phyloP scores from a whole-genome alignment of 37 sponge, comb jelly and placozoan genomes.

The Ephydatia muelleri region DNA sequence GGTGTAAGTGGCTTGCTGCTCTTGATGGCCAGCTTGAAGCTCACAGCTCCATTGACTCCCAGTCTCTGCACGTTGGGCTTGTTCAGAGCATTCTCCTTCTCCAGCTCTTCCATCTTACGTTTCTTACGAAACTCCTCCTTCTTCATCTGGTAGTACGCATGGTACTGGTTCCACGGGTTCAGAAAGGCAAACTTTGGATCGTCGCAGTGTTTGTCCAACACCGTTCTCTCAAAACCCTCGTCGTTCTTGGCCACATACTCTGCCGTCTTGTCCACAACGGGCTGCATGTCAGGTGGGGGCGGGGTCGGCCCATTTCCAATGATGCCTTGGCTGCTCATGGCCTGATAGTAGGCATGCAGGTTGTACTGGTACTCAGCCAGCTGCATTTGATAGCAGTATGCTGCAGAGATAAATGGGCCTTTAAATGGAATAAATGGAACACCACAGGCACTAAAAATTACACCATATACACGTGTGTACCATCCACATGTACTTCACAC shows the following conservation, averaged over 20 bases:
- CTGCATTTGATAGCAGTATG: slow-evolving; percentile 3
- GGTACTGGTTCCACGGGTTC: slow-evolving; percentile 70
- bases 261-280: slow-evolving; percentile 87
- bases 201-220: slow-evolving; percentile 53
- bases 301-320: slow-evolving; percentile 29
- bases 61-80: slow-evolving; percentile 46
- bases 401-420: background rate
- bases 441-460: background rate
- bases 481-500: background rate
- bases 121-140: slow-evolving; percentile 54
- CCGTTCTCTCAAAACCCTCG: slow-evolving; percentile 72
- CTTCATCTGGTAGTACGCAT: slow-evolving; percentile 72
- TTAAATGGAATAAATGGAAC: background rate
- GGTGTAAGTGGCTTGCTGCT: background rate
- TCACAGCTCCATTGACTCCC: slow-evolving; percentile 57
- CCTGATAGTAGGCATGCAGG: slow-evolving; percentile 22
- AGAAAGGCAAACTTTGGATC: slow-evolving; percentile 84
- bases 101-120: slow-evolving; percentile 17
- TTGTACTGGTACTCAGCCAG: slow-evolving; percentile 14
- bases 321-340: background rate
- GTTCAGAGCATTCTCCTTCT: slow-evolving; percentile 6
- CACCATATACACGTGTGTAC: background rate
- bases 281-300: slow-evolving; percentile 74
- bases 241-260: slow-evolving; percentile 89
- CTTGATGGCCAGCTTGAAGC: slow-evolving; percentile 59